phyloP scores from a whole-genome alignment of 2,797 vertebrate species.

The Anas flavirostris region DNA sequence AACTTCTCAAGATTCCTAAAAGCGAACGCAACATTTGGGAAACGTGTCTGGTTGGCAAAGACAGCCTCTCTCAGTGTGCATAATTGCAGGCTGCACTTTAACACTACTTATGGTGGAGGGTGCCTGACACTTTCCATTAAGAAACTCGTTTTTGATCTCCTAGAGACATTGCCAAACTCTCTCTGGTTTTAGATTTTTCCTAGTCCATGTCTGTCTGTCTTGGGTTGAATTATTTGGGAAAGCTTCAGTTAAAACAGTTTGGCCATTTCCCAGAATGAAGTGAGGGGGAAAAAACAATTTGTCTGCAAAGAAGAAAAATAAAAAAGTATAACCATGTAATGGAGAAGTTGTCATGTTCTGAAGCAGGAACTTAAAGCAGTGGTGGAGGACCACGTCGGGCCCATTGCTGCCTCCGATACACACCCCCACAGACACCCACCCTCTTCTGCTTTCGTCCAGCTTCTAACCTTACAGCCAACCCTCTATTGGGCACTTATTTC shows the following conservation, averaged over 20 bases:
- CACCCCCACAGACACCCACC: background rate
- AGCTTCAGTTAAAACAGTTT: constrained; percentile 46
- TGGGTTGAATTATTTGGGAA: constrained; percentile 47
- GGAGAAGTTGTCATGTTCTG: background rate
- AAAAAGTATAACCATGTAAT: background rate
- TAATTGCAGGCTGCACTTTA: constrained; percentile 25
- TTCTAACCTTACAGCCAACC: background rate
- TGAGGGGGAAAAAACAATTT: constrained; percentile 13
- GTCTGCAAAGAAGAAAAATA: background rate
- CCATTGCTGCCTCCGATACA: background rate
- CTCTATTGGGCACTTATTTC: background rate
- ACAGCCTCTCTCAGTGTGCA: constrained; percentile 19
- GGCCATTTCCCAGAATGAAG: constrained; percentile 27
- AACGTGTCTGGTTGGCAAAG: constrained; percentile 15
- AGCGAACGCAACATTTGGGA: constrained; percentile 1
- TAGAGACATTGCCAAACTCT: constrained; percentile 46
- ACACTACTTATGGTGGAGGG: constrained; percentile 33
- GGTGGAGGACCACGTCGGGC: background rate
- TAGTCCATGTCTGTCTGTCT: constrained; percentile 43
- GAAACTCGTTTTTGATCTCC: constrained; percentile 37
- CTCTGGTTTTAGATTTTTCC: constrained; percentile 34
- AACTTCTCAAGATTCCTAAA: constrained; percentile 3
- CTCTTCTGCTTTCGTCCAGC: background rate
- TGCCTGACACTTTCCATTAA: constrained; percentile 62
- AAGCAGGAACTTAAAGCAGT: background rate